Percentiles rank a stretch among this genome's conserved stretches.
Conservation (phyloP, 2,797 vertebrate species). For the Ciconia nigra region DNA sequence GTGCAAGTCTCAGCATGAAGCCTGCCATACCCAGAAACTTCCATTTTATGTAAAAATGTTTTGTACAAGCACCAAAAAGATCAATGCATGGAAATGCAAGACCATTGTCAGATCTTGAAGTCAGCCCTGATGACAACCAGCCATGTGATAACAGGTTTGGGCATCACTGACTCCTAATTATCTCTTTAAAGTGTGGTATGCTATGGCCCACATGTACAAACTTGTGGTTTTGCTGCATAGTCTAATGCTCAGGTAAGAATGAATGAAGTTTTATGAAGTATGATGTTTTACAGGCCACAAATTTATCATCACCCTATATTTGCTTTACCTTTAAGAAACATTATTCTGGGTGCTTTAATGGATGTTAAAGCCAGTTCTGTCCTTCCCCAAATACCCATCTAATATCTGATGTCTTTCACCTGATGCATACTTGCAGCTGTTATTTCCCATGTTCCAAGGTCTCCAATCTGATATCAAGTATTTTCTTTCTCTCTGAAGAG, state of each 20-base stretch:
- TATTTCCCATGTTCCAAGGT: neutral
- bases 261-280: neutral
- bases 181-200: neutral
- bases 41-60: neutral
- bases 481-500: neutral
- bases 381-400: neutral
- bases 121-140: neutral
- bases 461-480: neutral
- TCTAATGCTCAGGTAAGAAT: neutral
- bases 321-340: neutral
- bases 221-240: neutral
- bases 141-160: neutral
- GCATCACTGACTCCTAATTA: neutral
- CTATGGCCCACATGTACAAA: neutral
- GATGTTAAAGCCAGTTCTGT: neutral
- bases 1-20: neutral
- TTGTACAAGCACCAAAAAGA: neutral
- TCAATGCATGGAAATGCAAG: neutral
- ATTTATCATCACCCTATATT: neutral
- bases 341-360: neutral
- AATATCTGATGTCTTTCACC: neutral
- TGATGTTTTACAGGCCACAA: neutral
- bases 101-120: neutral
- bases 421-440: neutral
- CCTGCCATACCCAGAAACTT: neutral